A percentile compares a stretch with the other conserved stretches of the same genome.
Evolutionary conservation across 1,140 invertebrate genomes (phyloP).

Genomic region (Druon quercuslanigerum): DNA sequence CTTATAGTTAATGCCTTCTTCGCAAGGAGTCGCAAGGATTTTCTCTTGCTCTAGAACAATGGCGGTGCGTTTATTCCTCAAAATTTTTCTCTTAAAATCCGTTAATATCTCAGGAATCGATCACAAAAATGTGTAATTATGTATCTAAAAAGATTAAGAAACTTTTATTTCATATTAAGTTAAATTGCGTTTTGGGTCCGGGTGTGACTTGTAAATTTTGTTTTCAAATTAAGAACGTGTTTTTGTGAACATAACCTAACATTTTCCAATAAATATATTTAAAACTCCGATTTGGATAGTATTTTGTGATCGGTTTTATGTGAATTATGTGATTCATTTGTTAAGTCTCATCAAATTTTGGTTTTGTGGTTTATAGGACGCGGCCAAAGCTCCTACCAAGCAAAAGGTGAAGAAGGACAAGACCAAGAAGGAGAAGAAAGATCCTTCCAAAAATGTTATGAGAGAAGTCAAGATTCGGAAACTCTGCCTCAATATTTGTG

Average conservation of each 20-base stretch:
- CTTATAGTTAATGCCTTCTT: too few relatives aligned
- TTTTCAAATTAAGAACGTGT: constrained; percentile 21
- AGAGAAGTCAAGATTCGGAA: constrained; percentile 97
- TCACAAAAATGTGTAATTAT: constrained; percentile 22
- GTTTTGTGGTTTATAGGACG: constrained; percentile 56
- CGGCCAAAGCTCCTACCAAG: constrained; percentile 54
- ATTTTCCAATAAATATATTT: too few relatives aligned
- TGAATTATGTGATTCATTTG: background rate
- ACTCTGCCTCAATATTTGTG: constrained; percentile 99
- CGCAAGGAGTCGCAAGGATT: too few relatives aligned
- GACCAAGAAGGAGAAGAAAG: constrained; percentile 83
- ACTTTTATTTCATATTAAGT: background rate
- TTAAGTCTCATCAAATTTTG: background rate
- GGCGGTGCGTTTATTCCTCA: constrained; percentile 65
- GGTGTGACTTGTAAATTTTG: constrained; percentile 4
- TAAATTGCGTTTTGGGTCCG: constrained; percentile 43
- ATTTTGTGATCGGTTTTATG: background rate
- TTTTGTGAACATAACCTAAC: constrained; percentile 5
- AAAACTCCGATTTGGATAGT: too few relatives aligned
- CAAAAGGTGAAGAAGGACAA: constrained; percentile 77
- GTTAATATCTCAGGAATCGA: constrained; percentile 16
- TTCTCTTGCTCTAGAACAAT: constrained; percentile 58
- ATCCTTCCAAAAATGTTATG: constrained; percentile 97
- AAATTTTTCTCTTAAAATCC: constrained; percentile 54
- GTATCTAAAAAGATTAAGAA: constrained; percentile 14